Conservation (phyloP, 2,888 invertebrate species). For the Zaprionus bogoriensis region DNA sequence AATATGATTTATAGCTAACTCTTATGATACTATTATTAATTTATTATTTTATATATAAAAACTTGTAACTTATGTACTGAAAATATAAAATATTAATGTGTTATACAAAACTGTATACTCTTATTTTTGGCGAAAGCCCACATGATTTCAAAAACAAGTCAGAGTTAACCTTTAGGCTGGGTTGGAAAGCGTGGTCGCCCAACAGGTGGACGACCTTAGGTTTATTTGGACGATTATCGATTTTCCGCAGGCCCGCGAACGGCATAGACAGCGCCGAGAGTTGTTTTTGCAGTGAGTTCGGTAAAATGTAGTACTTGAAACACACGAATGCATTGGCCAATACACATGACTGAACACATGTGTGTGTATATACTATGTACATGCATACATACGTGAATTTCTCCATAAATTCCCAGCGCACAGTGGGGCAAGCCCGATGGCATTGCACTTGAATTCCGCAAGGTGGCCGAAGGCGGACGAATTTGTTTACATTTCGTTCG, state of each 20-base stretch:
- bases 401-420: constrained; percentile 12
- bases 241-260: constrained; percentile 31
- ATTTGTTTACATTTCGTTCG: constrained; percentile 53
- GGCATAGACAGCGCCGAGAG: neutral
- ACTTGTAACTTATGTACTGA: too few relatives aligned
- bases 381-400: neutral
- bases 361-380: neutral
- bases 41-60: too few relatives aligned
- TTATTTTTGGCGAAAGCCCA: too few relatives aligned
- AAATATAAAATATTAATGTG: too few relatives aligned
- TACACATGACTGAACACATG: neutral
- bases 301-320: constrained; percentile 1
- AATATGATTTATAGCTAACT: too few relatives aligned
- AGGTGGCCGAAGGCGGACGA: constrained; percentile 27
- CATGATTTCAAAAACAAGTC: too few relatives aligned
- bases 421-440: constrained; percentile 32
- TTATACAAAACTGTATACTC: too few relatives aligned
- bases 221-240: constrained; percentile 46
- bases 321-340: neutral
- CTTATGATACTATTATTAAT: too few relatives aligned
- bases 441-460: constrained; percentile 56
- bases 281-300: neutral
- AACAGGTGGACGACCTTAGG: constrained; percentile 61
- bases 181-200: constrained; percentile 39
- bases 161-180: neutral